Evolutionary conservation across 2,888 invertebrate species (phyloP).

Genomic region (Lithophane semibrunnea): DNA sequence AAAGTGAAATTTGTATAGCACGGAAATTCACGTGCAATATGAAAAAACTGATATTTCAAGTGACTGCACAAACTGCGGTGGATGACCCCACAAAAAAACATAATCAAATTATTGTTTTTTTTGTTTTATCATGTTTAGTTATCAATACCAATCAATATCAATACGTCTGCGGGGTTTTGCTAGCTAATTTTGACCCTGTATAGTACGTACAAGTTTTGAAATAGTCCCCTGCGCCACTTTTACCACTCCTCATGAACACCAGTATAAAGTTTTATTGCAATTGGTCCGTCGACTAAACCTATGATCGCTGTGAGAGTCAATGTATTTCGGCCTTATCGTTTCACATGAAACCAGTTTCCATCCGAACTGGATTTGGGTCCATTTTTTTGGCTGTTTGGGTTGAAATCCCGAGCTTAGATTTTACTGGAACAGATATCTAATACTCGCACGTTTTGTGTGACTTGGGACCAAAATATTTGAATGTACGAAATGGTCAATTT

Average conservation of each 20-base stretch:
- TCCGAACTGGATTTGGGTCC: background rate
- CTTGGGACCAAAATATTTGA: background rate
- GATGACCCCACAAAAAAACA: too few relatives aligned
- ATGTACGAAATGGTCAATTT: background rate
- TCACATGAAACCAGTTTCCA: slow-evolving; percentile 9
- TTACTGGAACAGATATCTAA: slow-evolving; percentile 24
- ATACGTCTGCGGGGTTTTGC: too few relatives aligned
- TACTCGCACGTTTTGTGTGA: background rate
- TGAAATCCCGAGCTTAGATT: slow-evolving; percentile 20
- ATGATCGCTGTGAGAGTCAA: slow-evolving; percentile 9
- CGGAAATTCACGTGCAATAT: too few relatives aligned
- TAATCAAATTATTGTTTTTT: too few relatives aligned
- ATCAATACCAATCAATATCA: too few relatives aligned
- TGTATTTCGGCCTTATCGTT: slow-evolving; percentile 17
- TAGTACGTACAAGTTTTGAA: background rate
- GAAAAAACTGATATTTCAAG: too few relatives aligned
- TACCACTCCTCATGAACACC: background rate
- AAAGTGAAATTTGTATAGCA: too few relatives aligned
- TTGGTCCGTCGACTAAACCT: background rate
- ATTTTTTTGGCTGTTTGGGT: background rate
- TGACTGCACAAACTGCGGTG: too few relatives aligned
- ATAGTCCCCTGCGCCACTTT: background rate
- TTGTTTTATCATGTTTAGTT: too few relatives aligned
- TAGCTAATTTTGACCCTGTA: too few relatives aligned
- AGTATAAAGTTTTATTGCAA: background rate